A percentile compares a stretch with the other conserved stretches of the same genome.
phyloP scores from a whole-genome alignment of 2,888 invertebrate species.

The Leucania comma region DNA sequence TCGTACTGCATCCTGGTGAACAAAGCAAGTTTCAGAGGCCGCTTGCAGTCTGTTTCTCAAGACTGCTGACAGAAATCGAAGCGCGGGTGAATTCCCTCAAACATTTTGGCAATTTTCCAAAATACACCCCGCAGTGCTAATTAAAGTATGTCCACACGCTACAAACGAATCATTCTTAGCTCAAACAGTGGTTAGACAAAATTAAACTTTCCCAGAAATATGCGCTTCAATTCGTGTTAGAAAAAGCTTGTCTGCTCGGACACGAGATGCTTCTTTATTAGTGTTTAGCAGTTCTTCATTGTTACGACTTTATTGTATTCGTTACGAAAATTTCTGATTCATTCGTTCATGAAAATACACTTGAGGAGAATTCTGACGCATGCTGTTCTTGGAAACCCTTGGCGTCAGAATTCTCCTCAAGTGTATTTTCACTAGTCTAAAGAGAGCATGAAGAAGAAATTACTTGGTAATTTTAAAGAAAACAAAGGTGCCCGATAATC shows the following conservation, averaged over 20 bases:
- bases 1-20: constrained; percentile 22
- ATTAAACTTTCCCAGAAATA: constrained; percentile 54
- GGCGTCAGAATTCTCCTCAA: constrained; percentile 24
- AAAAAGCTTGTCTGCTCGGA: constrained; percentile 12
- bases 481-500: background rate
- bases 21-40: constrained; percentile 25
- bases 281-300: constrained; percentile 20
- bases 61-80: constrained; percentile 63
- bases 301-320: constrained; percentile 36
- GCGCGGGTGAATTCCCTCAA: constrained; percentile 67
- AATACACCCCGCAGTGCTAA: constrained; percentile 70
- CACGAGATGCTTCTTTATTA: constrained; percentile 16
- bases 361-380: too few relatives aligned
- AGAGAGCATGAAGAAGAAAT: constrained; percentile 17
- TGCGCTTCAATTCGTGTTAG: constrained; percentile 8
- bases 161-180: constrained; percentile 67
- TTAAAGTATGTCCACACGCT: constrained; percentile 74
- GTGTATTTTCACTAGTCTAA: constrained; percentile 31
- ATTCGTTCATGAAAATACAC: too few relatives aligned
- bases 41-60: constrained; percentile 43
- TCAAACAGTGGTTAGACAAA: constrained; percentile 60
- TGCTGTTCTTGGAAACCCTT: too few relatives aligned
- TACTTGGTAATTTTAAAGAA: constrained; percentile 4
- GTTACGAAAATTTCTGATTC: constrained; percentile 49
- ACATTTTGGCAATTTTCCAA: constrained; percentile 73